Percentiles rank a stretch among this genome's conserved stretches.
phyloP scores from a whole-genome alignment of 1,140 invertebrate genomes.

The Psilanteris sp. region DNA sequence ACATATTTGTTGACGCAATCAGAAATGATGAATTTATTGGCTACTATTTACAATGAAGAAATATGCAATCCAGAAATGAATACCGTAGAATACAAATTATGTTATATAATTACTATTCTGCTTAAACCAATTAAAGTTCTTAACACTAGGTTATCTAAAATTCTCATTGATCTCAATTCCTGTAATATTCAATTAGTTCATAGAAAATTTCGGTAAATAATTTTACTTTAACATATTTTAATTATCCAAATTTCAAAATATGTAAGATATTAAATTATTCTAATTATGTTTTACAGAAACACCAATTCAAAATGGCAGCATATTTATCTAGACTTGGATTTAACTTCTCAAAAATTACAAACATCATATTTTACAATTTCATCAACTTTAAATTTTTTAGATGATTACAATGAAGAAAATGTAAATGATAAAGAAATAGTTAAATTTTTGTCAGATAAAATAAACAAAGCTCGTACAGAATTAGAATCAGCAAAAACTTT shows the following conservation, averaged over 20 bases:
- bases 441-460: conserved; percentile 55
- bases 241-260: no score
- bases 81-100: conserved; percentile 63
- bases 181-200: conserved; percentile 58
- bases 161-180: conserved; percentile 63
- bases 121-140: conserved; percentile 39
- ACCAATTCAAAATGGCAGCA: conserved; percentile 71
- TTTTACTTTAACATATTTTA: no score
- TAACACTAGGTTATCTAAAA: conserved; percentile 58
- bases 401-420: conserved; percentile 54
- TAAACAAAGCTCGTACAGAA: conserved; percentile 68
- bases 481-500: conserved; percentile 72
- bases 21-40: conserved; percentile 72
- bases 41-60: conserved; percentile 61
- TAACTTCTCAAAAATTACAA: conserved; percentile 73
- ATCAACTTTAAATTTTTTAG: conserved; percentile 69
- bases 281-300: conserved; percentile 46
- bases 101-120: conserved; percentile 58
- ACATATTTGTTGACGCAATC: conserved; percentile 74
- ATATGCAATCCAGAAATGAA: conserved; percentile 26
- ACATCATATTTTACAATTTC: conserved; percentile 66
- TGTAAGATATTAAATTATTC: no score
- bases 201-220: conserved; percentile 59
- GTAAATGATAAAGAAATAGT: conserved; percentile 45
- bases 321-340: conserved; percentile 71